These are phyloP conservation scores for Xenotilapia longispinis DNA, from an alignment of 2,113 vertebrate genomes.

Conservation along the genomic window DNA sequence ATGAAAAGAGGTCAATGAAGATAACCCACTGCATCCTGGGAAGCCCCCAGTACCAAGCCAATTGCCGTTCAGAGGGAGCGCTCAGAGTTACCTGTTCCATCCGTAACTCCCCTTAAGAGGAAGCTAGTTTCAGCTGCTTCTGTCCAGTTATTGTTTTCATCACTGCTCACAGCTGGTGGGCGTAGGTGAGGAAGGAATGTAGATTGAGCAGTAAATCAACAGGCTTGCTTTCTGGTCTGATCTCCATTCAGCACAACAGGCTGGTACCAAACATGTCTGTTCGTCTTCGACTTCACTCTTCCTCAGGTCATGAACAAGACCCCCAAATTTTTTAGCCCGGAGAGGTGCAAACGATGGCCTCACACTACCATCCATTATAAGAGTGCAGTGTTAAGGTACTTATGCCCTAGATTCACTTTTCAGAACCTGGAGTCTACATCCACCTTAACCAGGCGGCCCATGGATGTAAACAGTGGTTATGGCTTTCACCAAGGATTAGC, in stretches of 20 bases:
- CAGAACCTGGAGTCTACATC: not conserved
- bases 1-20: not conserved
- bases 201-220: not conserved
- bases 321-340: not conserved
- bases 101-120: not conserved
- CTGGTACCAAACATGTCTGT: not conserved
- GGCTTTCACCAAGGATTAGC: not conserved
- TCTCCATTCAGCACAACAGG: not conserved
- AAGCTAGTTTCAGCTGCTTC: not conserved
- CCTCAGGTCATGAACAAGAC: not conserved
- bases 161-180: not conserved
- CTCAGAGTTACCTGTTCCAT: not conserved
- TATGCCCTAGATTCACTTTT: not conserved
- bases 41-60: not conserved
- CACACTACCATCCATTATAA: not conserved
- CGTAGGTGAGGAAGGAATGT: not conserved
- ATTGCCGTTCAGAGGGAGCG: not conserved
- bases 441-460: accelerated
- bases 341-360: not conserved
- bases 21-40: not conserved
- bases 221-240: not conserved
- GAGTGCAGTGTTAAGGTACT: not conserved
- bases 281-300: not conserved
- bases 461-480: not conserved
- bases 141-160: not conserved